Evolutionary conservation across 1,140 invertebrate genomes (phyloP).

Genomic region (Brachionus rubens): DNA sequence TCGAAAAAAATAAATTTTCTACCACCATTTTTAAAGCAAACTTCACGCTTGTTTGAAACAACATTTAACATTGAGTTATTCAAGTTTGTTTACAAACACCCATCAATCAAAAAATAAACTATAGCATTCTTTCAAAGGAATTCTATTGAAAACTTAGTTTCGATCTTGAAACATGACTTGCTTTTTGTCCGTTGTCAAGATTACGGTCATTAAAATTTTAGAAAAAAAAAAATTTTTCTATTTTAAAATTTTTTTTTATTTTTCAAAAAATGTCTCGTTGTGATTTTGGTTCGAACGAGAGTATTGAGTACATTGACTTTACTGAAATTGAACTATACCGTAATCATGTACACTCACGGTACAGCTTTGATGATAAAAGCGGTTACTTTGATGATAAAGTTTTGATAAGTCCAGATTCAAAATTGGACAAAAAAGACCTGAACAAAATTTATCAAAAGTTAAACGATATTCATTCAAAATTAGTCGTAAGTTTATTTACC

Average conservation of each 20-base stretch:
- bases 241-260: background rate
- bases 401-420: background rate
- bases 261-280: background rate
- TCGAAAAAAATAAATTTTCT: no score
- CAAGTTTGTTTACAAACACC: no score
- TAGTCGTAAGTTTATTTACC: background rate
- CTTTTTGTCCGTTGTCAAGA: no score
- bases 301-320: slow-evolving; percentile 14
- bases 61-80: no score
- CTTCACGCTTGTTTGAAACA: no score
- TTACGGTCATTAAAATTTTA: no score
- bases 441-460: slow-evolving; percentile 10
- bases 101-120: no score
- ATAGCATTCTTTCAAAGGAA: no score
- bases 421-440: background rate
- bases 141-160: no score
- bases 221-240: no score
- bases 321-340: background rate
- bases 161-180: no score
- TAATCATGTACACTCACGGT: background rate
- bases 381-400: background rate
- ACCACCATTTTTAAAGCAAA: no score
- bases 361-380: slow-evolving; percentile 26
- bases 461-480: slow-evolving; percentile 20
- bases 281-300: background rate